Base-by-base conservation (phyloP, 2,888 invertebrate genomes). In the Andrena haemorrhoa region DNA sequence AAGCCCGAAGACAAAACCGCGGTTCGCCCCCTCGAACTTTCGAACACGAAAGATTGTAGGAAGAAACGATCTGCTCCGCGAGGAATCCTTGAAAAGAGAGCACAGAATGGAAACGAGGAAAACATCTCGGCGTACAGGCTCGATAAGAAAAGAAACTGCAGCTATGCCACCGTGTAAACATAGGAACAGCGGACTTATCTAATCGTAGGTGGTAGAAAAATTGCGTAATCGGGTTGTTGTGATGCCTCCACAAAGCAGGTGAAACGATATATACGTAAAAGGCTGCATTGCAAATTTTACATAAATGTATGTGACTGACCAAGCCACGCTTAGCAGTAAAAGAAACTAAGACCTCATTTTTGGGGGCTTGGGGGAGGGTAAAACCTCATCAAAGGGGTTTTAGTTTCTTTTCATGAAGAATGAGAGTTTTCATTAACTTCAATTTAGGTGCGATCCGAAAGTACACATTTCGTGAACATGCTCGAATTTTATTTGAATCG, bases 101-200 rank as follows among this genome's bases (percentile, higher is more conserved):
- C 12, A 41, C 41, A 41, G 41, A 41, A 12, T 41, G 41, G 41
- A 41, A 20, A 6, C 16, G 6, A 29, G 16, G 20, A 12, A 51
- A 49, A 65, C 49, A 60, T 8, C 1, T 10, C 0, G 23, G 26
- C 20, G 8, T 2, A 10, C n/a, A 10, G n/a, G 31, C 3, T n/a
- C 3, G 79, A 79, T 78, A 79, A 78, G 23, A 70, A 47, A 8
- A 0, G 16, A 20, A 58, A 58, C 2, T 8, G 3, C 5, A 10
- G 23, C 7, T 5, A 23, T 20, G 5, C 10, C 4, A 16, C n/a
- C 29, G 20, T 33, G 26, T 31, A 79, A 80, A 79, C 51, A 65
- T 10, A 4, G 10, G 16, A 20, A 47, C 10, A 65, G 26, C 10
- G 20, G 16, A 23, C 31, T 53, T 65, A 79, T 79, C 79, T 79